Conservation (phyloP, 2,113 vertebrate genomes). For the Tretioscincus oriximinensis region DNA sequence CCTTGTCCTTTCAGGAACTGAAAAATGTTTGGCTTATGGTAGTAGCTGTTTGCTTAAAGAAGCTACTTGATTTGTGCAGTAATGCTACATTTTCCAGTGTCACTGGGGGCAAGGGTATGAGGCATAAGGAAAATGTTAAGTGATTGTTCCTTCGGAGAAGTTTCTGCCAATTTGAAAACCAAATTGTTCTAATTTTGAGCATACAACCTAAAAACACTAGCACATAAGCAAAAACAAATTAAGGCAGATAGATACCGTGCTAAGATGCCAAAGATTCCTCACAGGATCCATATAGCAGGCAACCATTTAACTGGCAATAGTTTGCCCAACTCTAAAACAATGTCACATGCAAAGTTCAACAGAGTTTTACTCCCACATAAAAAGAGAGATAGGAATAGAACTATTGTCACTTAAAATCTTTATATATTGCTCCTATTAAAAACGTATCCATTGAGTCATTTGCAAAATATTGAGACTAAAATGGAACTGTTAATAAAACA, state of each 20-base stretch:
- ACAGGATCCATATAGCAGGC: accelerated
- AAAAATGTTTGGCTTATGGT: not conserved
- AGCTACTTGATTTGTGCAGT: not conserved
- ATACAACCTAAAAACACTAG: not conserved
- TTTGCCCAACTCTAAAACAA: not conserved
- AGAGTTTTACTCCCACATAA: not conserved
- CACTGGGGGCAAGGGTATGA: not conserved
- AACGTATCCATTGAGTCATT: too few species aligned
- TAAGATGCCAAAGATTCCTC: not conserved
- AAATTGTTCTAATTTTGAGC: not conserved
- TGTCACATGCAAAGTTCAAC: not conserved
- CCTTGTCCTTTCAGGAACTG: not conserved
- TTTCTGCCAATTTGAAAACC: not conserved
- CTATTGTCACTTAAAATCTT: too few species aligned
- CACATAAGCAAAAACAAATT: not conserved
- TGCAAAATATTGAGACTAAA: not conserved
- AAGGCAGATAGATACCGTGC: not conserved
- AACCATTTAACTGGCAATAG: slow-evolving; percentile 3
- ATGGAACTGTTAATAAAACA: not conserved
- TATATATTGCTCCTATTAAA: too few species aligned
- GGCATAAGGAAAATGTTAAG: not conserved
- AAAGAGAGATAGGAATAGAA: too few species aligned
- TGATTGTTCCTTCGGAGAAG: not conserved
- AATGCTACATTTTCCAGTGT: not conserved
- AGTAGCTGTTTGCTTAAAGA: not conserved